These are phyloP conservation scores for Fragum fragum DNA, from an alignment of 2,888 invertebrate species.

Conservation along the genomic window DNA sequence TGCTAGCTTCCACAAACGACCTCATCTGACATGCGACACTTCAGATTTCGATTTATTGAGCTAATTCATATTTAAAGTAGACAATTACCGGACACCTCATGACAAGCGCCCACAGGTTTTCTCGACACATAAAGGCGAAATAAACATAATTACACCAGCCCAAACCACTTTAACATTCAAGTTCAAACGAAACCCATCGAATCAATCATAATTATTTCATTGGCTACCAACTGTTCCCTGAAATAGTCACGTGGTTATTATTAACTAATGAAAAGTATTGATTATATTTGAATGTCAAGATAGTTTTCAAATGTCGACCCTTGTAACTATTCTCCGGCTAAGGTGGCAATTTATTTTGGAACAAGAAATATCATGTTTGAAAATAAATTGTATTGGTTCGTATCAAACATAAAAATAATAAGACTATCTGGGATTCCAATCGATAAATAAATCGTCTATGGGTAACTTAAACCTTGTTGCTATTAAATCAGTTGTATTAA, in stretches of 20 bases:
- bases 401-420: too few species aligned
- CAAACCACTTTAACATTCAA: not conserved
- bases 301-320: not conserved
- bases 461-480: too few species aligned
- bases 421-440: too few species aligned
- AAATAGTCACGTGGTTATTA: conserved; percentile 10
- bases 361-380: too few species aligned
- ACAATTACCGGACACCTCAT: not conserved
- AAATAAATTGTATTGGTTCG: too few species aligned
- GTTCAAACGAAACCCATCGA: conserved; percentile 3
- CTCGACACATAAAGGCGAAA: not conserved
- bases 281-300: not conserved
- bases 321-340: not conserved
- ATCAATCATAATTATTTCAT: conserved; percentile 24
- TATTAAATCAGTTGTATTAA: too few species aligned
- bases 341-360: too few species aligned
- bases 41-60: not conserved
- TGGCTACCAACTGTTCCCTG: conserved; percentile 18
- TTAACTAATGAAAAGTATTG: conserved; percentile 17
- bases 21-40: not conserved
- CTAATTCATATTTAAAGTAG: not conserved
- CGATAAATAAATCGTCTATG: too few species aligned
- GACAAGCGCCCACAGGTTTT: not conserved
- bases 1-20: too few species aligned
- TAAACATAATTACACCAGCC: conserved; percentile 2